Base-by-base conservation (phyloP, 2,797 vertebrate species). In the Spheniscus humboldti region DNA sequence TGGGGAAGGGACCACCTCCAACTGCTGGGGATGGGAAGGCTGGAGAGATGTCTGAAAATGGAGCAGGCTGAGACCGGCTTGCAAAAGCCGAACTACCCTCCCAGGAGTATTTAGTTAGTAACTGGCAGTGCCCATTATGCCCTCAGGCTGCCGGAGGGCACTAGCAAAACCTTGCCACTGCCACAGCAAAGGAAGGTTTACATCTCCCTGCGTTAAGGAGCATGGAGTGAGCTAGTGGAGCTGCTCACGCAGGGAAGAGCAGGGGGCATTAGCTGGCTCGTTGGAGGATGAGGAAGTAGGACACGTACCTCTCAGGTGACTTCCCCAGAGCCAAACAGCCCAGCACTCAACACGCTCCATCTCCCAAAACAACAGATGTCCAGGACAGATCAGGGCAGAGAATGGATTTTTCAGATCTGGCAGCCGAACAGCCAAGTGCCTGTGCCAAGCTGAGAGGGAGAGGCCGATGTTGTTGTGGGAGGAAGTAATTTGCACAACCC, bases 391-490 rank as follows among this genome's bases (percentile, higher is more conserved):
- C 13, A 50, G 43, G 37, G 68, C 47, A 92, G 17, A 66, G 43
- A 37, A 55, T 23, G 37, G 52, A n/a, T 55, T 83, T 64, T 87
- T 73, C 55, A 47, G 31, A 55, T 37, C 60, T 62, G 73, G 68
- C 83, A 86, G 73, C 31, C 2, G 1, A 74, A 55, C 25, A 41
- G 31, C n/a, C 33, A 43, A 30, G 35, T 2, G 1, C 4, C 1
- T 7, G 15, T 50, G 47, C 83, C 56, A 74, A 80, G 33, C 68
- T 0, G 1, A 50, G 63, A 30, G 18, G 27, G 35, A 69, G 31
- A 66, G 19, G 20, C 50, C 3, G 3, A 10, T 10, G 30, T 6
- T 2, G 0, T 25, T 50, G 19, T 1, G 0, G 33, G 41, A 13
- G 60, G 37, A 52, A 88, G 35, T 22, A 37, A 53, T 74, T 27